These are phyloP conservation scores for Noctilio leporinus DNA, from an alignment of 2,113 vertebrate species.

Conservation along the genomic window DNA sequence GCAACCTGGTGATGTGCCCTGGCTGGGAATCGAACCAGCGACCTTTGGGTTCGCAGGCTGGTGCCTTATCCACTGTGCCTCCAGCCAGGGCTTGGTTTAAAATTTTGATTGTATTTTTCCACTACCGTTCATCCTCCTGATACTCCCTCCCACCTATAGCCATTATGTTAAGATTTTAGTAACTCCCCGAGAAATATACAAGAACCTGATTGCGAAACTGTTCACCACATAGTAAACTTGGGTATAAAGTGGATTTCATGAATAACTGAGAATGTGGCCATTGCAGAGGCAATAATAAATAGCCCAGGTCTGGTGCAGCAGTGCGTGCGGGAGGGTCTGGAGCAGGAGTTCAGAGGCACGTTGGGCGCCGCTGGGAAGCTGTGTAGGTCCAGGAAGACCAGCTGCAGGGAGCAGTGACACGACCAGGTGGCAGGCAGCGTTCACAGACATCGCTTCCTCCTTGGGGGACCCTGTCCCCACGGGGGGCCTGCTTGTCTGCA, in stretches of 20 bases:
- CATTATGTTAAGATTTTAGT: not conserved
- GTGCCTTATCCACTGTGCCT: too few species aligned
- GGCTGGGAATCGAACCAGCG: too few species aligned
- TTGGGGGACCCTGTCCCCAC: rapidly evolving
- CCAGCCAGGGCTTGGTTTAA: too few species aligned
- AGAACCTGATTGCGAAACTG: not conserved
- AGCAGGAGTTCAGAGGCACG: not conserved
- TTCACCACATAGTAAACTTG: not conserved
- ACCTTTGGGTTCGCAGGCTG: too few species aligned
- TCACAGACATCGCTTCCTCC: not conserved
- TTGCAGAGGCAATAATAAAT: too few species aligned
- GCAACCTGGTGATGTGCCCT: too few species aligned
- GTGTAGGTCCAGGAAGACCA: rapidly evolving
- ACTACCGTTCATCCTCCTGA: too few species aligned
- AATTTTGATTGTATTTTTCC: too few species aligned
- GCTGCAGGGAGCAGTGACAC: rapidly evolving
- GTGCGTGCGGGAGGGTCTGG: too few species aligned
- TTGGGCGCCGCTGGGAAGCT: not conserved
- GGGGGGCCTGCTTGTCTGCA: too few species aligned
- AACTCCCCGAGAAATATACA: not conserved
- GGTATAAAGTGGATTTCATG: not conserved
- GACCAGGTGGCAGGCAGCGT: rapidly evolving
- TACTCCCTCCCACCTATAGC: too few species aligned
- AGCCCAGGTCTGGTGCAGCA: rapidly evolving
- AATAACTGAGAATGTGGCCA: not conserved